Evolutionary conservation across 2,113 vertebrate genomes (phyloP), one percentile per base, ranked within the genome.

Genomic region (Coptodon rendalli): DNA sequence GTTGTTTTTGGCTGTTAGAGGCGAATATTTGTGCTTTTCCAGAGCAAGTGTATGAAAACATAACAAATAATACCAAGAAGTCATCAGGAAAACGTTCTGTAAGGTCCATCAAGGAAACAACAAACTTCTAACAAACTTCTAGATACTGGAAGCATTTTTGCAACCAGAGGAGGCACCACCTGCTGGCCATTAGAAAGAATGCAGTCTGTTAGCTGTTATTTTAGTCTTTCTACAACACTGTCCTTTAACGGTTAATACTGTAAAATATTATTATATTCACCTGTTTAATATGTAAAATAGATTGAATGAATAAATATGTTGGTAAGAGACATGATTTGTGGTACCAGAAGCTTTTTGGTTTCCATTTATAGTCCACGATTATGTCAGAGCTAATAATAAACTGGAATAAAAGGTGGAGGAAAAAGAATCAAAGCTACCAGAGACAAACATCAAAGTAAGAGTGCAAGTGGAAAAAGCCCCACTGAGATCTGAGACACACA

Each of bases 231-330:
- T 57, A 29, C 56, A 0, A 1, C 24, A 29, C 13, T 57, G 24
- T 16, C 2, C 56, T 57, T 0, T 29, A 29, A 57, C 0, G 0
- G 36, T 68, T 22, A 68, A 1, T 40, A 14, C 63, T 68, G 1
- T 4, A 68, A 40, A 68, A 40, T 22, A 57, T 57, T 27, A 57
- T 57, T 57, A 27, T 27, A 27, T 2, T 1, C 34, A 22, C 63
- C 19, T 13, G 36, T 40, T 68, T 13, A 68, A 12, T 68, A 0
- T 40, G 19, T 40, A 40, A 22, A 68, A 40, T 22, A 68, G 4
- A 68, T 40, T 14, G 12, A 5, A 16, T 43, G n/a, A 16, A 22
- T 14, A 22, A 0, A 0, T 36, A 36, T 63, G 31, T 63, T 63
- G 31, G 59, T 31, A 5, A 7, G 9, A 34, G 31, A n/a, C 17